Evolutionary conservation across 2,113 vertebrate species (phyloP), one percentile per base, ranked within the genome.

Genomic region (Parotia lawesii): DNA sequence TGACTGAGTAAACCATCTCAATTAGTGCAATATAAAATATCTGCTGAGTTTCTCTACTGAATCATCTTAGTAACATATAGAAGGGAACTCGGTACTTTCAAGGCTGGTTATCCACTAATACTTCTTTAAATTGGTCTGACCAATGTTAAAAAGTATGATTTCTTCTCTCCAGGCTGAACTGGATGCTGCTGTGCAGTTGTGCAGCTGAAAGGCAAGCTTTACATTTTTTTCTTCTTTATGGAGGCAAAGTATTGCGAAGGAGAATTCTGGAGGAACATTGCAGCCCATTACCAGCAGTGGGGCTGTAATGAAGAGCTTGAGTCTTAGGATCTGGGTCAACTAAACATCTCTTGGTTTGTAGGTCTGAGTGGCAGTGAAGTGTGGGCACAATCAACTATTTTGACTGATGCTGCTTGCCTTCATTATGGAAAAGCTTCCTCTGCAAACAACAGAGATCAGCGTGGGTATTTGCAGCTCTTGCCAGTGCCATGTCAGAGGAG

Each of bases 261-360:
- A 87, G 23, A 79, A 45, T 45, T 94, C 28, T 72, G 45, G 28
- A 75, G 83, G 45, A 90, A 7, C 27, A 24, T 18, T 89, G 23
- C 27, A 87, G 38, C 18, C 45, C 5, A 2, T 45, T 74, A 13
- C 12, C 5, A 21, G 15, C 0, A 3, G 15, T 40, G 31, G 10
- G 10, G 6, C 44, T 42, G 20, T 51, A 62, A 29, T 58, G 17
- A 50, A 71, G 12, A 66, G 11, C 28, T 88, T 60, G 15, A 9
- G 17, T 62, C 24, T 19, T 60, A 48, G 48, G 18, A 53, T 16
- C 5, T 48, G 33, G 15, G 10, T 69, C 24, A 42, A 2, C 54
- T 28, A 16, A 37, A 17, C 0, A 0, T 44, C 6, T 42, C 13
- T 37, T 73, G n/a, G 7, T 73, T 51, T 51, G 16, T 65, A 61